phyloP scores from a whole-genome alignment of 2,888 invertebrate species.

The Pecten maximus region DNA sequence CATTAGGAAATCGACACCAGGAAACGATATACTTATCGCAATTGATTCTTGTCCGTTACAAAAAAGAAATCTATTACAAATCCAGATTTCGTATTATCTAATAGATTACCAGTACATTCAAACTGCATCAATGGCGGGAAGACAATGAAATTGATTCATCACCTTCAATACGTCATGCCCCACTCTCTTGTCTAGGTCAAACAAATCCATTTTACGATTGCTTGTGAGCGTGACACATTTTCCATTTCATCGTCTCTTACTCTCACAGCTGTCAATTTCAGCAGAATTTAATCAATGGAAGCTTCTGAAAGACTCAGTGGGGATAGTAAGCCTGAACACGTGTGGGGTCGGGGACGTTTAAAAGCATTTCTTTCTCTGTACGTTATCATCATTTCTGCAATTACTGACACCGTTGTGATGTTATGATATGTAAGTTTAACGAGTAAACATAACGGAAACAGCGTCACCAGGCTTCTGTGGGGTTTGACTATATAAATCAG shows the following conservation, averaged over 20 bases:
- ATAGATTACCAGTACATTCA: not conserved
- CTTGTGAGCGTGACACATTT: not conserved
- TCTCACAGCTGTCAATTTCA: conserved; percentile 6
- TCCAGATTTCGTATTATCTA: not conserved
- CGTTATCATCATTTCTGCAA: too few species aligned
- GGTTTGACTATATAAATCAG: too few species aligned
- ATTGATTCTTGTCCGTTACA: not conserved
- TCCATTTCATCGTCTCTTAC: not conserved
- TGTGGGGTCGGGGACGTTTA: too few species aligned
- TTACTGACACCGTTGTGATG: too few species aligned
- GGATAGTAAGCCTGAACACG: not conserved
- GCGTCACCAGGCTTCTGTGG: too few species aligned
- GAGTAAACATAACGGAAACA: too few species aligned
- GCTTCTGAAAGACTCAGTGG: not conserved
- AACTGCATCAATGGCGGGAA: not conserved
- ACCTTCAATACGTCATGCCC: not conserved
- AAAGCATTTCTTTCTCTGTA: too few species aligned
- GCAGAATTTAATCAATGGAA: not conserved
- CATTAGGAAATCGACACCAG: not conserved
- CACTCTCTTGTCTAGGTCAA: not conserved
- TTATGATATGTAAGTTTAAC: too few species aligned
- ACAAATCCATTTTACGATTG: not conserved
- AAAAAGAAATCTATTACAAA: not conserved
- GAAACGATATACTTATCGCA: not conserved
- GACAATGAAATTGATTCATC: not conserved